A percentile compares a stretch with the other conserved stretches of the same genome.
Conservation (phyloP, 2,888 invertebrate species). For the Malachius bipustulatus region DNA sequence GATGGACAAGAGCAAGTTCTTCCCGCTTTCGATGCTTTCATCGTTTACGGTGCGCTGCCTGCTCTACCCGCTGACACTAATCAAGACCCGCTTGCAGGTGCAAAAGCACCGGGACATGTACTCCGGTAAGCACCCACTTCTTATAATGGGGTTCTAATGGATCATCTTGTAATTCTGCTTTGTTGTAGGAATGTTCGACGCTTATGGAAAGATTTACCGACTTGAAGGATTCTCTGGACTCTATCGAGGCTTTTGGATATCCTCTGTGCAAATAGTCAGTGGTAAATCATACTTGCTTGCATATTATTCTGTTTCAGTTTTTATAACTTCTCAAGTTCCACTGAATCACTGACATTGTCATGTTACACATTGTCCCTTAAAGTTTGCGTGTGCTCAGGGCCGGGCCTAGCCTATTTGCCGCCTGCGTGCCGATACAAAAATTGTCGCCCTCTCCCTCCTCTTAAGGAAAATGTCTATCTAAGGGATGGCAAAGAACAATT, state of each 20-base stretch:
- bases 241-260: conserved; percentile 92
- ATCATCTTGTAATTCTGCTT: conserved; percentile 10
- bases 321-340: neutral
- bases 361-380: neutral
- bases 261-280: conserved; percentile 54
- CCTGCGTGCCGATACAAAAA: no score
- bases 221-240: conserved; percentile 77
- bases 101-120: conserved; percentile 76
- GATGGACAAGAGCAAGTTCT: conserved; percentile 94
- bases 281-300: conserved; percentile 25
- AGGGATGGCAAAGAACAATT: no score
- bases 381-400: no score
- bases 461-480: no score
- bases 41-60: conserved; percentile 65
- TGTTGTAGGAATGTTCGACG: conserved; percentile 63
- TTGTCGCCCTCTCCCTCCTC: no score
- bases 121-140: conserved; percentile 42
- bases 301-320: conserved; percentile 6
- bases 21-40: conserved; percentile 83
- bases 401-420: no score
- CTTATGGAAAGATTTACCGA: conserved; percentile 73
- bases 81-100: conserved; percentile 88
- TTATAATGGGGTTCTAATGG: conserved; percentile 1
- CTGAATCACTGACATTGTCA: neutral
- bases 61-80: conserved; percentile 84